Conservation (phyloP, 1,140 invertebrate species). For the Drosophila parabipectinata region DNA sequence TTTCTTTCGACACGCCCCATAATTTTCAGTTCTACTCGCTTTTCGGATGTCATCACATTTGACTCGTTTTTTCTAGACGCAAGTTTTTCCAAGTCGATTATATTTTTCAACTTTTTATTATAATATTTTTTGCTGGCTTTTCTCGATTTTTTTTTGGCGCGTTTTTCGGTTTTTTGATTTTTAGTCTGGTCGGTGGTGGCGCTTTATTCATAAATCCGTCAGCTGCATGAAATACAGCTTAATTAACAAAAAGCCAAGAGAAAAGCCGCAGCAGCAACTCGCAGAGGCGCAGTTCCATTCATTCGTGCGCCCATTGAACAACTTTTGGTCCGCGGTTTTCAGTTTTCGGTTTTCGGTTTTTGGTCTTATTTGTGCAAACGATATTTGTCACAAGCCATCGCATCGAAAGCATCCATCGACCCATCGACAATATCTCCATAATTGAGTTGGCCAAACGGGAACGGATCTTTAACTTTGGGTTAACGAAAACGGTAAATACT, state of each 20-base stretch:
- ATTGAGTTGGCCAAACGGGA: conserved; percentile 51
- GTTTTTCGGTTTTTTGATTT: conserved; percentile 31
- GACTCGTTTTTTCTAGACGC: conserved; percentile 3
- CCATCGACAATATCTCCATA: conserved; percentile 43
- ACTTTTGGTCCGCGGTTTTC: conserved; percentile 36
- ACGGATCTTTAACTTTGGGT: conserved; percentile 1
- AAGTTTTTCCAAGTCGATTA: conserved; percentile 21
- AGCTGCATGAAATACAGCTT: conserved; percentile 78
- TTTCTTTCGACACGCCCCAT: conserved; percentile 78
- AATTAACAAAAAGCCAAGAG: conserved; percentile 77
- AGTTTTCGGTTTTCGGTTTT: not conserved
- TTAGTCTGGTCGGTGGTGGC: conserved; percentile 45
- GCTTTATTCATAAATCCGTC: conserved; percentile 75
- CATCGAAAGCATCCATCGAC: not conserved
- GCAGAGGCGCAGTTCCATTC: conserved; percentile 72
- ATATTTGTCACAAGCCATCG: conserved; percentile 41
- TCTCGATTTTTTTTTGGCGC: conserved; percentile 17
- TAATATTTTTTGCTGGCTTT: conserved; percentile 26
- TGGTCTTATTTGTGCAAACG: conserved; percentile 58
- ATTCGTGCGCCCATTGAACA: conserved; percentile 58
- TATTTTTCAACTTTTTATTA: not conserved
- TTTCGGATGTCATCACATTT: conserved; percentile 76
- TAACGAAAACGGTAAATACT: conserved; percentile 55
- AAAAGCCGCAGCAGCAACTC: conserved; percentile 61
- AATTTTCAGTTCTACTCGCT: conserved; percentile 31